A percentile compares a stretch with the other conserved stretches of the same genome.
phyloP scores from a whole-genome alignment of 23 tunicate species.

The Aplidium turbinatum region DNA sequence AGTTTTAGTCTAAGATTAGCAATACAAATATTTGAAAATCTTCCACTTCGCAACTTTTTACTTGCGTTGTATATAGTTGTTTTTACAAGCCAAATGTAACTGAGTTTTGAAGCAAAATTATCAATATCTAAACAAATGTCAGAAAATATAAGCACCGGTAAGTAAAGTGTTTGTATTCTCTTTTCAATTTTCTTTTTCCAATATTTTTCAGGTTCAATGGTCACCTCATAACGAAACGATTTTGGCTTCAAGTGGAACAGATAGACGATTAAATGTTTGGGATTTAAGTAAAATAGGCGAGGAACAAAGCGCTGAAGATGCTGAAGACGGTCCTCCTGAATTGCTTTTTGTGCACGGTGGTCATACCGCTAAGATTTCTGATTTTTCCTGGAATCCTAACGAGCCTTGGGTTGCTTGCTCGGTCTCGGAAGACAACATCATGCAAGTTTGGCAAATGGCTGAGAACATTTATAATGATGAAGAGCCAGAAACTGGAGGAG shows the following conservation, averaged over 20 bases:
- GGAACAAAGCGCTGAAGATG: conserved; percentile 84
- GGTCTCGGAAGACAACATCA: conserved; percentile 84
- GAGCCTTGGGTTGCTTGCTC: conserved; percentile 89
- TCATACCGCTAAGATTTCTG: conserved; percentile 82
- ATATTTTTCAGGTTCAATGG: conserved; percentile 76
- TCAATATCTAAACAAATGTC: neutral
- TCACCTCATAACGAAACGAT: conserved; percentile 94
- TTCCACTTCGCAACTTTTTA: too few relatives aligned
- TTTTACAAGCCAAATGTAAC: neutral
- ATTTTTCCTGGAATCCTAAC: conserved; percentile 88
- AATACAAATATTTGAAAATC: too few relatives aligned
- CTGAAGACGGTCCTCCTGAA: conserved; percentile 83
- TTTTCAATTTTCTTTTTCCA: neutral
- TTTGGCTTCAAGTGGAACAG: conserved; percentile 91
- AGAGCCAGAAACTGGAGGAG: conserved; percentile 41
- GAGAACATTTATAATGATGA: conserved; percentile 89
- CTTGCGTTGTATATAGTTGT: too few relatives aligned
- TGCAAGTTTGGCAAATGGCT: conserved; percentile 96
- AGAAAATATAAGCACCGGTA: neutral
- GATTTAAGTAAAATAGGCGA: conserved; percentile 78
- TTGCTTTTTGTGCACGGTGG: conserved; percentile 79
- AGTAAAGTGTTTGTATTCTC: neutral
- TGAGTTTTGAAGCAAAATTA: too few relatives aligned
- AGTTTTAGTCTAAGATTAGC: too few relatives aligned
- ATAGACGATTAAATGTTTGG: conserved; percentile 87